Evolutionary conservation across 2,797 vertebrate genomes (phyloP).

Genomic region (Myotis pilosus): DNA sequence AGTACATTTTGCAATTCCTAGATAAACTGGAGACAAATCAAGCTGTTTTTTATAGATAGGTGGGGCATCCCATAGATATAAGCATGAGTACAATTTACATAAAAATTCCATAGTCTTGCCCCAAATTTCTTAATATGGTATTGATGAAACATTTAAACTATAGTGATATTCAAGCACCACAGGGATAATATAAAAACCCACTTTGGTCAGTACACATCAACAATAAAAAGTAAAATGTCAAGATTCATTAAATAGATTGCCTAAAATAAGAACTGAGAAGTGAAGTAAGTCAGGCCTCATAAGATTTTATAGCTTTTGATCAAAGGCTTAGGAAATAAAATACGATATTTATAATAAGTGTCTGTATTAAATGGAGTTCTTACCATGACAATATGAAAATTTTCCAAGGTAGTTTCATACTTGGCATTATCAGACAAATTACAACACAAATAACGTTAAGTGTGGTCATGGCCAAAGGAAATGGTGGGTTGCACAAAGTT

Average conservation of each 20-base stretch:
- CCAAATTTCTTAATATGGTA: neutral
- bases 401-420: neutral
- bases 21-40: neutral
- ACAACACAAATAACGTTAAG: neutral
- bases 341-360: neutral
- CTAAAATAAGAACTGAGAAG: slow-evolving; percentile 4
- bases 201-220: neutral
- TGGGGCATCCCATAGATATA: neutral
- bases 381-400: neutral
- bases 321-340: neutral
- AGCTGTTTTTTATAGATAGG: neutral
- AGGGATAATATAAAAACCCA: neutral
- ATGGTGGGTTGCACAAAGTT: neutral
- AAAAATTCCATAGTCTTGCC: neutral
- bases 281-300: neutral
- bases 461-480: neutral
- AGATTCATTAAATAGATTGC: neutral
- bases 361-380: neutral
- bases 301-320: neutral
- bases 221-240: neutral
- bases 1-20: neutral
- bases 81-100: neutral
- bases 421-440: neutral
- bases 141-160: neutral
- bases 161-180: neutral